Conservation (phyloP, 2,888 invertebrate genomes). For the Fabriciana adippe region DNA sequence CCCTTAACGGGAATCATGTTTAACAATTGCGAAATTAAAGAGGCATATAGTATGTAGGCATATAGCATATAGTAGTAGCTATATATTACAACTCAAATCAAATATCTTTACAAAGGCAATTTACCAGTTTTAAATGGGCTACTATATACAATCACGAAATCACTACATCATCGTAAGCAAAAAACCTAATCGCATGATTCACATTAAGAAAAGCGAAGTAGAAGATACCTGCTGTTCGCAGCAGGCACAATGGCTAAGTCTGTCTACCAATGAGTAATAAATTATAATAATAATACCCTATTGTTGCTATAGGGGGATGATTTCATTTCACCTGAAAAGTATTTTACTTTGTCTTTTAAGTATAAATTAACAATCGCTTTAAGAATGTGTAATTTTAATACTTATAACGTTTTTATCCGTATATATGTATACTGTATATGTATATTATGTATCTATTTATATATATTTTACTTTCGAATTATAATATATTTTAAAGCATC, state of each 20-base stretch:
- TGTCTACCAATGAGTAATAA: conserved; percentile 23
- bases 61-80: no score
- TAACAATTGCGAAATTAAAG: no score
- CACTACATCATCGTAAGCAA: conserved; percentile 19
- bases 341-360: neutral
- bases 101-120: neutral
- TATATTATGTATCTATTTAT: no score
- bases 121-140: conserved; percentile 2
- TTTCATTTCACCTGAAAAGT: conserved; percentile 60
- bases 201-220: conserved; percentile 25
- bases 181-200: conserved; percentile 27
- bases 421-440: no score
- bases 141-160: conserved; percentile 14
- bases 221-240: conserved; percentile 26
- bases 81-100: neutral
- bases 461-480: no score
- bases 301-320: conserved; percentile 73
- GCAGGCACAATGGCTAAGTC: conserved; percentile 22
- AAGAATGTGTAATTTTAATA: no score
- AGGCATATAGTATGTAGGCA: no score
- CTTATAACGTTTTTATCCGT: no score
- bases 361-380: no score
- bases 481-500: no score
- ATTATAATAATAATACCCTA: conserved; percentile 68
- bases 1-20: no score